phyloP scores from a whole-genome alignment of 2,888 invertebrate genomes.

The Amphimallon solstitiale region DNA sequence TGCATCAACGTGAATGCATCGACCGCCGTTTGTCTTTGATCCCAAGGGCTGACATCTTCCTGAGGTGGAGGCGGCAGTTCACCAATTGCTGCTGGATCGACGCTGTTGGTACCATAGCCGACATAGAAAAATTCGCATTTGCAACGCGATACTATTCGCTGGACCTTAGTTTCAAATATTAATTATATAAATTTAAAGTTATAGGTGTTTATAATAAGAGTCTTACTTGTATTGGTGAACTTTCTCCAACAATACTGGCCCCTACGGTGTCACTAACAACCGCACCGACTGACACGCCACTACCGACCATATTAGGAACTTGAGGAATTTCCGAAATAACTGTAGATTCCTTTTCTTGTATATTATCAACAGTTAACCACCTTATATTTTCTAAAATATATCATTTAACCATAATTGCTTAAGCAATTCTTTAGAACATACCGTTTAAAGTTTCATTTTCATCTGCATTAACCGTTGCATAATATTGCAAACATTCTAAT shows the following conservation, averaged over 20 bases:
- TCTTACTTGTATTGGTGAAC: conserved; percentile 64
- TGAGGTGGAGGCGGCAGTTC: conserved; percentile 74
- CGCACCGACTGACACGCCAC: conserved; percentile 96
- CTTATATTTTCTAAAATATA: conserved; percentile 82
- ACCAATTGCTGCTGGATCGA: conserved; percentile 75
- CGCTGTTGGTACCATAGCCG: conserved; percentile 86
- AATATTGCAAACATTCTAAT: conserved; percentile 98
- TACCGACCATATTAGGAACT: conserved; percentile 89
- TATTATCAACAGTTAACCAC: conserved; percentile 95
- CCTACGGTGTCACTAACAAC: conserved; percentile 94
- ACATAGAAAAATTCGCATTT: conserved; percentile 99
- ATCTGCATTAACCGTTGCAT: conserved; percentile 93
- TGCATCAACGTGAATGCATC: conserved; percentile 98
- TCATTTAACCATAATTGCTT: not conserved
- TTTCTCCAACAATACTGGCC: conserved; percentile 72
- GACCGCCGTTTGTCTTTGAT: conserved; percentile 85
- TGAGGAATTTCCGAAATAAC: conserved; percentile 84
- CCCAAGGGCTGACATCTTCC: conserved; percentile 79
- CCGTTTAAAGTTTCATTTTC: conserved; percentile 75
- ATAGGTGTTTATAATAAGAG: not conserved
- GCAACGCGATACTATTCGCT: conserved; percentile 96
- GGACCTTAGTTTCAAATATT: conserved; percentile 71
- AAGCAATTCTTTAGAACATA: conserved; percentile 46
- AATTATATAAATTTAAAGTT: conserved; percentile 1
- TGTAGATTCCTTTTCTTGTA: conserved; percentile 83